Evolutionary conservation across 2,797 vertebrate species (phyloP).

Genomic region (Eospalax fontanierii): DNA sequence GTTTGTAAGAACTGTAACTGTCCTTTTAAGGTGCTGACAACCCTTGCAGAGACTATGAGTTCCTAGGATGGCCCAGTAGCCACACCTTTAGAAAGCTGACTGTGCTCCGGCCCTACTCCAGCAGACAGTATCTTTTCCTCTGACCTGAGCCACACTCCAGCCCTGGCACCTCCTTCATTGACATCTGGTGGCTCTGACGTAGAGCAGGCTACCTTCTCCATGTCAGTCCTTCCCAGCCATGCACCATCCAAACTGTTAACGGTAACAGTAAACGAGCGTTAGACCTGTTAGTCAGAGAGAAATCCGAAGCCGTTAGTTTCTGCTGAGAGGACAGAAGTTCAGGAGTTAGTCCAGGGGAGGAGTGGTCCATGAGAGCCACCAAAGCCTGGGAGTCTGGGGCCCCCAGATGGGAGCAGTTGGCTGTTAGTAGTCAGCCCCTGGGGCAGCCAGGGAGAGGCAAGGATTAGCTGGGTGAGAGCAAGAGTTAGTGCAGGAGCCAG

Average conservation of each 20-base stretch:
- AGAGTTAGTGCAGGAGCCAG: slow-evolving; percentile 84
- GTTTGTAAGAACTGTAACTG: neutral
- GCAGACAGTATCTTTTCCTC: neutral
- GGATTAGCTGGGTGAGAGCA: slow-evolving; percentile 82
- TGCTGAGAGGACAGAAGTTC: slow-evolving; percentile 72
- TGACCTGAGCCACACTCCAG: neutral
- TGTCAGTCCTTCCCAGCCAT: slow-evolving; percentile 73
- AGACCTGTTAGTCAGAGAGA: slow-evolving; percentile 83
- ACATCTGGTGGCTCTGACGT: neutral
- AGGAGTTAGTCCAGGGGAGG: slow-evolving; percentile 72
- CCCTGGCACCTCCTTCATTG: neutral
- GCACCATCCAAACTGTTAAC: slow-evolving; percentile 76
- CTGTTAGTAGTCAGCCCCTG: slow-evolving; percentile 26
- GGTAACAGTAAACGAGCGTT: slow-evolving; percentile 8
- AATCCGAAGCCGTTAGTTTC: slow-evolving; percentile 82
- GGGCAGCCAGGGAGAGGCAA: slow-evolving; percentile 28
- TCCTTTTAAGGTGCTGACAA: neutral
- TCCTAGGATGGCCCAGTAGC: neutral
- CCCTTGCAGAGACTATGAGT: neutral
- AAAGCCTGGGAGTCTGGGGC: slow-evolving; percentile 46
- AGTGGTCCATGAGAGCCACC: slow-evolving; percentile 52
- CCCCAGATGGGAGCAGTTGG: neutral
- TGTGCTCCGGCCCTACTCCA: too few species aligned
- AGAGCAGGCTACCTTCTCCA: neutral
- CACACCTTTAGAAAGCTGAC: neutral